Evolutionary conservation across 2,888 invertebrate genomes (phyloP).

Genomic region (Mongoloraphidia duomilia): DNA sequence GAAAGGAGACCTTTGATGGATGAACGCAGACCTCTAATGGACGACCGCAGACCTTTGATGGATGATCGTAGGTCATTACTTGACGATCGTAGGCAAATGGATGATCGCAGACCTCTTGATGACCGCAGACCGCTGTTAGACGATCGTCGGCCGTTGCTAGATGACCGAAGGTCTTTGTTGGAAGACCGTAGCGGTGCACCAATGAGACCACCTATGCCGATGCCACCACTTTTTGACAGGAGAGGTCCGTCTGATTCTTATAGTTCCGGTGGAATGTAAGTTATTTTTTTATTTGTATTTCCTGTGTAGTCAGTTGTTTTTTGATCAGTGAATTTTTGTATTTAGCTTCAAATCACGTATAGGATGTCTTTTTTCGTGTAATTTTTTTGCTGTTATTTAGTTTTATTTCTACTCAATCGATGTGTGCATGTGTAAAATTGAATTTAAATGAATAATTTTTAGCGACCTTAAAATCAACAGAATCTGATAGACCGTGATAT

Average conservation of each 20-base stretch:
- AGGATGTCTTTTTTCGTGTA: no score
- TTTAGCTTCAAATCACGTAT: no score
- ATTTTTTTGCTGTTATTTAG: no score
- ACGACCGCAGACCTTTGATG: conserved; percentile 2
- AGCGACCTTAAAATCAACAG: no score
- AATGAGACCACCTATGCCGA: neutral
- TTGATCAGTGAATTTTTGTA: neutral
- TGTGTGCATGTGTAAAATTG: no score
- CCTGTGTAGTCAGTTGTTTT: neutral
- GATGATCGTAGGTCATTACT: conserved; percentile 8
- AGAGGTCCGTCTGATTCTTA: neutral
- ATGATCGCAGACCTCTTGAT: neutral
- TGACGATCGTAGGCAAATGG: conserved; percentile 2
- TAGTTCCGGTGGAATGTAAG: neutral
- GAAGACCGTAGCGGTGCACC: conserved; percentile 14
- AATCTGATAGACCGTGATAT: no score
- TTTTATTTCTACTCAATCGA: no score
- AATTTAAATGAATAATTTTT: no score
- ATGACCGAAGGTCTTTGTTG: conserved; percentile 9
- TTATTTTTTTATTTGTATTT: neutral
- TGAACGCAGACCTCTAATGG: neutral
- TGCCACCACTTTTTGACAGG: neutral
- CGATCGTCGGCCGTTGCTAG: neutral
- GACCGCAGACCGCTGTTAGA: conserved; percentile 3
- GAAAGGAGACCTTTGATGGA: conserved; percentile 3